Conservation (phyloP, 2,888 invertebrate genomes). For the Zhuqinia jingwanae region DNA sequence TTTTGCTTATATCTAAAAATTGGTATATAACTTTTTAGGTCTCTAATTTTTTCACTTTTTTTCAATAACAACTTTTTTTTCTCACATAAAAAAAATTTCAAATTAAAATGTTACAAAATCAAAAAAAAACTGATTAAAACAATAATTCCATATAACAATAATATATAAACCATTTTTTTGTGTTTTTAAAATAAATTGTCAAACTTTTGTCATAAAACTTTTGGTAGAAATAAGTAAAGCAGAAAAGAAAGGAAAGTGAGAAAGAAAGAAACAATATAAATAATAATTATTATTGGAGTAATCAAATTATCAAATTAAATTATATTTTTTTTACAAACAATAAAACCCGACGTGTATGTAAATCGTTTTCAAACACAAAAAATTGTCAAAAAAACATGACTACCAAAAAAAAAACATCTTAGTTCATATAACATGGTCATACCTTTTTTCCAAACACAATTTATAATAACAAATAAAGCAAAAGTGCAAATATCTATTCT, state of each 20-base stretch:
- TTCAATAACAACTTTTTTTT: conserved; percentile 6
- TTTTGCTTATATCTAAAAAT: conserved; percentile 6
- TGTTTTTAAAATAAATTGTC: not conserved
- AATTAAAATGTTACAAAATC: no score
- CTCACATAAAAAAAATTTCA: no score
- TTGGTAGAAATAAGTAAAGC: no score
- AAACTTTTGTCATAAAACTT: not conserved
- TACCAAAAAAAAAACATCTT: not conserved
- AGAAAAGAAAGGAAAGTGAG: no score
- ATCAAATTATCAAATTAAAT: no score
- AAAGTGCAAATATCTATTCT: no score
- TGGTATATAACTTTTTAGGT: conserved; percentile 43
- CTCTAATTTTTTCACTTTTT: conserved; percentile 34
- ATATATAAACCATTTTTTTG: not conserved
- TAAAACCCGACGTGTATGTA: conserved; percentile 27
- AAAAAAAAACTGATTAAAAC: not conserved
- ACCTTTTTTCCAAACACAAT: no score
- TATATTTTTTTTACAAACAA: not conserved
- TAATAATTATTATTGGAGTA: not conserved
- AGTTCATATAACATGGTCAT: not conserved
- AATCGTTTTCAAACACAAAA: not conserved
- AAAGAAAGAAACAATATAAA: conserved; percentile 7
- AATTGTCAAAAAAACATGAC: no score
- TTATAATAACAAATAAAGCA: conserved; percentile 43
- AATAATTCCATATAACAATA: not conserved